Base-by-base conservation (phyloP, 2,113 vertebrate species). In the Corythaeola cristata region DNA sequence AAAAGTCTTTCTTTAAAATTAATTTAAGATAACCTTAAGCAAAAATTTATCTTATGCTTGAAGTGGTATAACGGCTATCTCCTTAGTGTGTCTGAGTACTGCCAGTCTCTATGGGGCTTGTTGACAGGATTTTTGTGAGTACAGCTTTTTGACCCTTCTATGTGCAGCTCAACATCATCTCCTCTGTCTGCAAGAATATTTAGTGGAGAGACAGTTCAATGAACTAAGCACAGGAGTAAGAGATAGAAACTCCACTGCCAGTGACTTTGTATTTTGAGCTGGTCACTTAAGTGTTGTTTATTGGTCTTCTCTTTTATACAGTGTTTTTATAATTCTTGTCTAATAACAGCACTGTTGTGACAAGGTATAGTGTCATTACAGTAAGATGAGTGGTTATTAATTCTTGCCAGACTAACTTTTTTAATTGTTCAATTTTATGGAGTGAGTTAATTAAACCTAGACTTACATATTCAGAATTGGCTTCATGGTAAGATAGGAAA, bases 1-100 rank as follows among this genome's bases (percentile, higher is more conserved):
- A 39, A 90, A 96, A 96, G 90, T 84, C 86, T 93, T 97, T 96
- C 83, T 91, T 96, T 97, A 89, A 96, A 85, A 80, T 92, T 95
- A 58, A 83, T 88, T 87, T 97, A 88, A 95, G 85, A 91, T 93
- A 93, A 94, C 27, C 32, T 91, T 85, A 77, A 88, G 69, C 66
- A 88, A 90, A 96, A 92, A 63, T 41, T 63, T 92, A 44, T 95
- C 24, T 88, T 93, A 66, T 66, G 86, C 73, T 90, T 91, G 52
- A 88, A 97, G 60, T 77, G 85, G 55, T 89, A 21, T 26, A 85
- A 82, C 28, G 74, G 67, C 83, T 96, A 67, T 89, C 56, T 96
- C 66, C 69, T 92, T 85, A 83, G 80, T 6, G 71, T 39, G 47
- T 76, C 73, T 74, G 52, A 78, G 81, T 82, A 30, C 52, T 91